Evolutionary conservation across 1,140 invertebrate species (phyloP).

Genomic region (Drosophila nannoptera): DNA sequence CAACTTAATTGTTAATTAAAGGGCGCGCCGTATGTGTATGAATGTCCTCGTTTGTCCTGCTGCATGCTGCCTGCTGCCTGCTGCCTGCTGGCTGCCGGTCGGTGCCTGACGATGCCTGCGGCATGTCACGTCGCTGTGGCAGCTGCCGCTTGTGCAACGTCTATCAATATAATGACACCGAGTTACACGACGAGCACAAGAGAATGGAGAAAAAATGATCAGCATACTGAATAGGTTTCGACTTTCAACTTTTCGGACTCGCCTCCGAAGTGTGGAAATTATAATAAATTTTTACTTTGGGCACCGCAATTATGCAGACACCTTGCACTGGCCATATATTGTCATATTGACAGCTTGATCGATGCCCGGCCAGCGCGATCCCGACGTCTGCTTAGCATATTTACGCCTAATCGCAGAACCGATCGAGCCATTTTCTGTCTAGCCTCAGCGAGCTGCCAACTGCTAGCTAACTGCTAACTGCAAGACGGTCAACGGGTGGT

Average conservation of each 20-base stretch:
- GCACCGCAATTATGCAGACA: constrained; percentile 62
- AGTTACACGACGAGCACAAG: constrained; percentile 26
- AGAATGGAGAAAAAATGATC: constrained; percentile 27
- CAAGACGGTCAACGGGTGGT: constrained; percentile 59
- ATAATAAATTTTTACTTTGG: constrained; percentile 73
- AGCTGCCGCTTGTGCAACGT: constrained; percentile 44
- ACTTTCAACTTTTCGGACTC: constrained; percentile 4
- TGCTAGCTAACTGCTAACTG: constrained; percentile 10
- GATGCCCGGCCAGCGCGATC: constrained; percentile 38
- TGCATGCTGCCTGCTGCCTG: background rate
- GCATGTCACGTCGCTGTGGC: constrained; percentile 45
- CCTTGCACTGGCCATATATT: constrained; percentile 61
- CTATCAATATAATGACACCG: constrained; percentile 69
- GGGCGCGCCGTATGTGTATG: constrained; percentile 28
- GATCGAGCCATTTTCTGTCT: constrained; percentile 48
- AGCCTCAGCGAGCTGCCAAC: constrained; percentile 25
- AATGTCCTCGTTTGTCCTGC: constrained; percentile 1
- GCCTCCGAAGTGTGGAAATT: constrained; percentile 68
- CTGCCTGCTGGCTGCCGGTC: constrained; percentile 17
- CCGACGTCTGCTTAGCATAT: constrained; percentile 46
- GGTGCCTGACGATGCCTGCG: constrained; percentile 19
- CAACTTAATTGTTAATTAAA: constrained; percentile 77
- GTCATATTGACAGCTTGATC: constrained; percentile 74
- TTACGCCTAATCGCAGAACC: constrained; percentile 49
- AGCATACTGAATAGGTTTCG: constrained; percentile 15